phyloP scores from a whole-genome alignment of 1,140 invertebrate genomes.

The Triops longicaudatus region DNA sequence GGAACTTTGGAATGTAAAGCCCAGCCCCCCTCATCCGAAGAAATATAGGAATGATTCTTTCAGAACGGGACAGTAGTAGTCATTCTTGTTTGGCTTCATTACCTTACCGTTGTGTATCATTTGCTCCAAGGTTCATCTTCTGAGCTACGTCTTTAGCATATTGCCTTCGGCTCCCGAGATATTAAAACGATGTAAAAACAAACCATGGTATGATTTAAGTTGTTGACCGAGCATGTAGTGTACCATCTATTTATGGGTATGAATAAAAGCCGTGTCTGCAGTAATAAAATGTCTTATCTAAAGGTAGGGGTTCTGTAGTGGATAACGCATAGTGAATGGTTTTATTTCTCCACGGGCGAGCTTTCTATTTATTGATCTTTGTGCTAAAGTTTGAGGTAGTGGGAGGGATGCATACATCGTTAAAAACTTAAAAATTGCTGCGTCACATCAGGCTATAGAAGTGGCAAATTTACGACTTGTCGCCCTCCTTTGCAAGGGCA shows the following conservation, averaged over 20 bases:
- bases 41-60: background rate
- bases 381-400: background rate
- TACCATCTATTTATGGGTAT: no score
- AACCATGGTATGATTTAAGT: no score
- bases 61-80: background rate
- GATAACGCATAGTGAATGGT: background rate
- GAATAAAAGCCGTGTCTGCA: no score
- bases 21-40: no score
- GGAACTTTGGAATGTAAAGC: background rate
- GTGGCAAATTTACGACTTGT: conserved; percentile 5
- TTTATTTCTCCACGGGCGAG: background rate
- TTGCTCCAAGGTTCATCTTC: background rate
- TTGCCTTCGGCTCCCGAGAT: background rate
- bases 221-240: no score
- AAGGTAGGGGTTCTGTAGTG: no score
- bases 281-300: no score
- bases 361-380: background rate
- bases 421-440: background rate
- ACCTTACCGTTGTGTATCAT: background rate
- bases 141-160: background rate
- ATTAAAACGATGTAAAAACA: no score
- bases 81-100: conserved; percentile 8
- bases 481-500: background rate
- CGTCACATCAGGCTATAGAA: background rate
- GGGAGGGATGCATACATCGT: background rate